Evolutionary conservation across 1,140 invertebrate genomes (phyloP), one percentile per base, ranked within the genome.

Genomic region (Drosophila kikkawai): DNA sequence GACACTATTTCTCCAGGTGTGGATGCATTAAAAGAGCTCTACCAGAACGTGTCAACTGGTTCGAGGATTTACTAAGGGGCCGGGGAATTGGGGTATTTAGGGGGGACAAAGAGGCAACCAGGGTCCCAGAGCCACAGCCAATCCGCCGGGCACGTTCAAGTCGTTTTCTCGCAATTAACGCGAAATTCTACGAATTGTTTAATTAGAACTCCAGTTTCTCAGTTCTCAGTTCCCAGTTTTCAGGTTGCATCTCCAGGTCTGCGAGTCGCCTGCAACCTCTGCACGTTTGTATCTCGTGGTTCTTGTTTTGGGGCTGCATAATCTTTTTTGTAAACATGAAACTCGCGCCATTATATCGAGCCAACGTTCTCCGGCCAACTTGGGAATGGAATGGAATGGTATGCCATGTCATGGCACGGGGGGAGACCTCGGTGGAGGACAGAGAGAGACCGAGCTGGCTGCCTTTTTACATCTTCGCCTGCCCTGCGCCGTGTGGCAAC

Each of bases 181-280:
- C 79, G 91, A 92, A 92, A 91, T 92, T 92, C 91, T 92, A 92
- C 91, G 91, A 92, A 92, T 92, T 92, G 86, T 92, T 92, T 92
- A 92, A 92, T 92, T 92, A 92, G 91, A 92, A 91, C 85, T 90
- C 61, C 80, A 76, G 63, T 79, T 70, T 59, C 64, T 59, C 64
- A 69, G 44, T 63, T 77, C 39, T 55, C 58, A 63, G 66, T 44
- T 57, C 36, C 55, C 55, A 57, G 55, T 65, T 65, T 75, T 50
- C 75, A 66, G 73, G 63, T 53, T 65, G 29, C 69, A 67, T 51
- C 39, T 50, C 11, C 53, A 41, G 50, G 57, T 56, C 19, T 44
- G 56, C 64, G 32, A 58, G 51, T 41, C 29, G 17, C 39, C 53
- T 71, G 69, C 69, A 73, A 50, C 37, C 75, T 60, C 63, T 77